Conservation (phyloP, 2,797 vertebrate species). For the Pelochelys cantorii region DNA sequence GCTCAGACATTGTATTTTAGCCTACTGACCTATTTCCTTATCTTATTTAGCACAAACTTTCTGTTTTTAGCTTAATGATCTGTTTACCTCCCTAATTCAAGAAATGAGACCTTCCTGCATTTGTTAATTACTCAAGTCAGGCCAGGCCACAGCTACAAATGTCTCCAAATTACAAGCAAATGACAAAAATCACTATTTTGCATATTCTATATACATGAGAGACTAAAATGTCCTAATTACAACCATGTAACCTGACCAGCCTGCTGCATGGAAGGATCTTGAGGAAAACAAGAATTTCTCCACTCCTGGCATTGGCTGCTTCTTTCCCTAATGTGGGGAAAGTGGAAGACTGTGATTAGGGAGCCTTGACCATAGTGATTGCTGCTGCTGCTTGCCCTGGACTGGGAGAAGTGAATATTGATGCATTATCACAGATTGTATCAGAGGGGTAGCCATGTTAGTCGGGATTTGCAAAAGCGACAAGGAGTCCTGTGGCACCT, state of each 20-base stretch:
- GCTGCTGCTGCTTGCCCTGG: neutral
- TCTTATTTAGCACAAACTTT: neutral
- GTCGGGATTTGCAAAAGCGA: no score
- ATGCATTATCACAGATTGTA: fast-evolving
- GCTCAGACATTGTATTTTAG: neutral
- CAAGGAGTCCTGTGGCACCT: no score
- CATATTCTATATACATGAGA: neutral
- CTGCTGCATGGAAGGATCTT: neutral
- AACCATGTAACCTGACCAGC: neutral
- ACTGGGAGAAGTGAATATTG: fast-evolving
- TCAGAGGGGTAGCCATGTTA: no score
- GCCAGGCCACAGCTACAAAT: neutral
- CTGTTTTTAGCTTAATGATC: neutral
- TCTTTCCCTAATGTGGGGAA: neutral
- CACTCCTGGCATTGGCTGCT: neutral
- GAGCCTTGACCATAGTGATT: neutral
- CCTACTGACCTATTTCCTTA: neutral
- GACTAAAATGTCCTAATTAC: no score
- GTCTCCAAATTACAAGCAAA: fast-evolving
- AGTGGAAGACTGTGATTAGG: neutral
- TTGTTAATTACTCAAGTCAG: neutral
- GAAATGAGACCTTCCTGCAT: neutral
- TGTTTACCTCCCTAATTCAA: neutral
- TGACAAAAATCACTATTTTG: neutral
- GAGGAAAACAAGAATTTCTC: neutral